A percentile compares a stretch with the other conserved stretches of the same genome.
Evolutionary conservation across 1,140 invertebrate genomes (phyloP).

Genomic region (Homalodisca vitripennis): DNA sequence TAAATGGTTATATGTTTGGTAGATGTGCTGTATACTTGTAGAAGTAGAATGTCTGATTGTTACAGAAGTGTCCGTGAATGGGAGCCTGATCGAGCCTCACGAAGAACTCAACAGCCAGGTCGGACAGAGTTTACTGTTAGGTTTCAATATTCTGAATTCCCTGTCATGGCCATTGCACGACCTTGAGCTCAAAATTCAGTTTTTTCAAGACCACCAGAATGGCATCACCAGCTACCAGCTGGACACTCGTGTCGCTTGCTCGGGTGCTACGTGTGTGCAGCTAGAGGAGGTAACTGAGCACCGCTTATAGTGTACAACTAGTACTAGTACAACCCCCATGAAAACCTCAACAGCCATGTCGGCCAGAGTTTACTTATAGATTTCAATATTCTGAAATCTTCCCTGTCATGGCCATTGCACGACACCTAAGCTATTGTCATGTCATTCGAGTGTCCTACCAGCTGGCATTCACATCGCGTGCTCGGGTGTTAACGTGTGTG

Average conservation of each 20-base stretch:
- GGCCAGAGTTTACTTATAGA: conserved; percentile 73
- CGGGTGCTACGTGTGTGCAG: conserved; percentile 70
- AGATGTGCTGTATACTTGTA: no score
- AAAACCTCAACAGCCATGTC: conserved; percentile 60
- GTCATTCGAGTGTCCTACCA: conserved; percentile 86
- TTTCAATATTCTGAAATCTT: conserved; percentile 71
- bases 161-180: conserved; percentile 66
- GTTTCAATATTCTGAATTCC: conserved; percentile 71
- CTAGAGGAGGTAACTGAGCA: conserved; percentile 58
- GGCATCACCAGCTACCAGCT: conserved; percentile 79
- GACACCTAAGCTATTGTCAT: conserved; percentile 83
- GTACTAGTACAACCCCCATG: conserved; percentile 50
- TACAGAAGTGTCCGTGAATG: conserved; percentile 34
- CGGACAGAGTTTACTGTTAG: conserved; percentile 72
- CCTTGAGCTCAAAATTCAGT: conserved; percentile 72
- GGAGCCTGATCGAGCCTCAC: conserved; percentile 42
- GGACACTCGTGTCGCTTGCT: conserved; percentile 76
- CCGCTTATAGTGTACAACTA: no score
- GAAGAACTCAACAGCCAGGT: conserved; percentile 60
- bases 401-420: conserved; percentile 64
- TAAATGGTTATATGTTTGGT: no score
- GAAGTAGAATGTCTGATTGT: conserved; percentile 21
- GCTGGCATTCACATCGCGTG: conserved; percentile 75
- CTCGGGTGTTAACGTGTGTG: conserved; percentile 73
- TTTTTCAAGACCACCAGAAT: conserved; percentile 91